phyloP scores from a whole-genome alignment of 1,140 invertebrate species.

The Anoplophora glabripennis region DNA sequence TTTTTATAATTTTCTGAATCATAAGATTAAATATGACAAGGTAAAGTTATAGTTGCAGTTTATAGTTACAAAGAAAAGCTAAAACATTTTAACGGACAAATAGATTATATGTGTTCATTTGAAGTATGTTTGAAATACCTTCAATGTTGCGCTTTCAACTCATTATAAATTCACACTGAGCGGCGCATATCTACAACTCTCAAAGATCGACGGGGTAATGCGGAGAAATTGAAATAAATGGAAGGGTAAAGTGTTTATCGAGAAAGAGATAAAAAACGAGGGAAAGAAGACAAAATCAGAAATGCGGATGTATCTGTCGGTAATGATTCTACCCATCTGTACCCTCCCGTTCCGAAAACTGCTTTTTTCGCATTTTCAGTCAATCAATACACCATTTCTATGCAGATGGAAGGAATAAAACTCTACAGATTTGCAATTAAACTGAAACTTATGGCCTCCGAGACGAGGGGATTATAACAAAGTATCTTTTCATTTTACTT shows the following conservation, averaged over 20 bases:
- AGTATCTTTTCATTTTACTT: too few species aligned
- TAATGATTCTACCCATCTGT: slow-evolving; percentile 22
- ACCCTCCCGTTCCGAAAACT: slow-evolving; percentile 20
- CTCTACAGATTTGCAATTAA: slow-evolving; percentile 10
- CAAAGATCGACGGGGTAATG: background rate
- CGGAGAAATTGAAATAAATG: slow-evolving; percentile 24
- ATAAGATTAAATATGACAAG: too few species aligned
- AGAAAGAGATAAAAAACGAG: slow-evolving; percentile 24
- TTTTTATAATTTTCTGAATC: too few species aligned
- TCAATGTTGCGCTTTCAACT: too few species aligned
- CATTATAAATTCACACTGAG: too few species aligned
- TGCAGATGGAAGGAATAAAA: slow-evolving; percentile 8
- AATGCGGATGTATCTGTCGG: slow-evolving; percentile 16
- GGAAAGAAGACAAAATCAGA: slow-evolving; percentile 17
- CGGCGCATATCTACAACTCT: too few species aligned
- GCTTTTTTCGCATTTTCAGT: slow-evolving; percentile 20
- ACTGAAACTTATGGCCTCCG: background rate
- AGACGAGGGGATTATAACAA: too few species aligned
- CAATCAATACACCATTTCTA: slow-evolving; percentile 22
- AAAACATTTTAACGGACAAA: too few species aligned
- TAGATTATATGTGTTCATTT: too few species aligned
- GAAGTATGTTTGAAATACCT: too few species aligned
- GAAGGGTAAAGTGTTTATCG: slow-evolving; percentile 21
- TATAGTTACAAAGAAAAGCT: too few species aligned
- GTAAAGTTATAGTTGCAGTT: too few species aligned